Conservation (phyloP, 1,140 invertebrate genomes). For the Ceratina japonica region DNA sequence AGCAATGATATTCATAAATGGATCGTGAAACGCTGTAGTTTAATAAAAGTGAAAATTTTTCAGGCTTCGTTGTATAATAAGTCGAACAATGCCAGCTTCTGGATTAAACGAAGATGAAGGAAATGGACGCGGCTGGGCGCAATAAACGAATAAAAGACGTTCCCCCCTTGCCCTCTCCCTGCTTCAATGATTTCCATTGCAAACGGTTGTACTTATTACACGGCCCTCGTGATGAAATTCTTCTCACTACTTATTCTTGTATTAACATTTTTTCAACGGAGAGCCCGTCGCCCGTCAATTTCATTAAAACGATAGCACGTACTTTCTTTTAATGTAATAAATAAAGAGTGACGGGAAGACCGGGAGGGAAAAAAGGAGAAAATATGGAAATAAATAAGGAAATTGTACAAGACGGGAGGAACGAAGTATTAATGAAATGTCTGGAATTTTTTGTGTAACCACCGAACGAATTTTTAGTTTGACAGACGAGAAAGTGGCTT, state of each 20-base stretch:
- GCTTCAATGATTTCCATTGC: slow-evolving; percentile 1
- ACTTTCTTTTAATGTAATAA: neutral
- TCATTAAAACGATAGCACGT: slow-evolving; percentile 3
- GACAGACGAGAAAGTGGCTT: too few relatives aligned
- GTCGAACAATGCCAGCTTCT: neutral
- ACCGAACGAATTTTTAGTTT: too few relatives aligned
- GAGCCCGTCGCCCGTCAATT: neutral
- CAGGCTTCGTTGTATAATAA: neutral
- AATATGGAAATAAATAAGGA: neutral
- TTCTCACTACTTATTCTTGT: slow-evolving; percentile 2
- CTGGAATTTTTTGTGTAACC: too few relatives aligned
- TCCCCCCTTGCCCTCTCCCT: neutral
- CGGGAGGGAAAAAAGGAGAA: neutral
- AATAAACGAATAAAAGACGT: neutral
- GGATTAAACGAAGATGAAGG: neutral
- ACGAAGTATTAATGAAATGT: too few relatives aligned
- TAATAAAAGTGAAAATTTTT: neutral
- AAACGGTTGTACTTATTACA: slow-evolving; percentile 5
- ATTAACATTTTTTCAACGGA: slow-evolving; percentile 1
- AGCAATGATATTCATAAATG: too few relatives aligned
- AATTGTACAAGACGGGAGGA: neutral
- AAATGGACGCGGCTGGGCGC: neutral
- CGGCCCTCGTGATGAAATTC: slow-evolving; percentile 1
- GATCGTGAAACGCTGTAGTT: neutral
- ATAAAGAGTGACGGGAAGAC: neutral